Evolutionary conservation across 1,140 invertebrate genomes (phyloP).

Genomic region (Drosophila bocki): DNA sequence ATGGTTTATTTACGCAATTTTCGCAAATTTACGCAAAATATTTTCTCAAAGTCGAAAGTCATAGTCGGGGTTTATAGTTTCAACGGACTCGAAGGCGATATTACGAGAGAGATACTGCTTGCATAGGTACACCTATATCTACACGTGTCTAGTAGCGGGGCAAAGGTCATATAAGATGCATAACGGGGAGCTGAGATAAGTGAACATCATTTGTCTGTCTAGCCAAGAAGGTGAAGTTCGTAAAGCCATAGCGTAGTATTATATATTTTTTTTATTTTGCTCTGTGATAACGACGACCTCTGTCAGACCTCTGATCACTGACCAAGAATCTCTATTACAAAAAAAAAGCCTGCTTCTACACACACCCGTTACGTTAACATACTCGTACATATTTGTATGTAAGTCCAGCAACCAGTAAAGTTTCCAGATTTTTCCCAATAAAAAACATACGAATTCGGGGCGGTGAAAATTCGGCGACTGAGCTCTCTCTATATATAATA

Average conservation of each 20-base stretch:
- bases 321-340: constrained; percentile 72
- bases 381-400: constrained; percentile 8
- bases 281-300: constrained; percentile 20
- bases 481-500: constrained; percentile 5
- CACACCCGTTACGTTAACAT: constrained; percentile 18
- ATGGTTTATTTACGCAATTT: constrained; percentile 8
- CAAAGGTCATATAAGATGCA: not conserved
- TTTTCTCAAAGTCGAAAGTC: not conserved
- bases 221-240: constrained; percentile 35
- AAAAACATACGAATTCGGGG: constrained; percentile 4
- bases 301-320: constrained; percentile 48
- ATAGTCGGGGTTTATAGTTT: not conserved
- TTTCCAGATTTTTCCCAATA: constrained; percentile 3
- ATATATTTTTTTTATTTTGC: not conserved
- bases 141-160: constrained; percentile 5
- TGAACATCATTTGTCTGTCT: constrained; percentile 28
- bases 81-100: constrained; percentile 3
- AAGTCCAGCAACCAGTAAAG: constrained; percentile 25
- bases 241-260: constrained; percentile 24
- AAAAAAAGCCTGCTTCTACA: constrained; percentile 32
- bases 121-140: constrained; percentile 3
- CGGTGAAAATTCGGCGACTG: constrained; percentile 20
- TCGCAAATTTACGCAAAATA: constrained; percentile 16
- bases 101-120: constrained; percentile 4
- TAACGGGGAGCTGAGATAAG: constrained; percentile 23